A percentile compares a stretch with the other conserved stretches of the same genome.
These are phyloP conservation scores for Epiblema foenella DNA, from an alignment of 2,888 invertebrate species.

Conservation along the genomic window DNA sequence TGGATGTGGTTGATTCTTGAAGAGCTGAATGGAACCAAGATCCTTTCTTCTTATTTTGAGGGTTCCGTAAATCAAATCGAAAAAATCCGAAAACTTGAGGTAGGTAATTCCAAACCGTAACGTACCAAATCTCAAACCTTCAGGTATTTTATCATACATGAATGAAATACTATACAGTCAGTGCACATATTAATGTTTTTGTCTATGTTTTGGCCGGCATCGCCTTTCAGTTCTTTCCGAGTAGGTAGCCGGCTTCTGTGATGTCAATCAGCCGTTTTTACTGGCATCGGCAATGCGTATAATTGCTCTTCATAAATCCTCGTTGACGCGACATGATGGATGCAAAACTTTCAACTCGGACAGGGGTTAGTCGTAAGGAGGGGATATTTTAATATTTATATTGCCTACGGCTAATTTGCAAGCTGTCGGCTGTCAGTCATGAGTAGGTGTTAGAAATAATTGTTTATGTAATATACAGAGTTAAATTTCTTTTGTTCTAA, in stretches of 20 bases:
- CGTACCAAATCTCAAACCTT: too few relatives aligned
- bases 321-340: slow-evolving; percentile 70
- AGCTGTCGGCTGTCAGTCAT: slow-evolving; percentile 33
- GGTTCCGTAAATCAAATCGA: too few relatives aligned
- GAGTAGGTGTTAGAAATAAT: slow-evolving; percentile 5
- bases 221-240: slow-evolving; percentile 21
- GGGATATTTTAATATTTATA: slow-evolving; percentile 33
- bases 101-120: too few relatives aligned
- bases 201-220: slow-evolving; percentile 37
- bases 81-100: too few relatives aligned
- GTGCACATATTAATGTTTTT: slow-evolving; percentile 7
- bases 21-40: too few relatives aligned
- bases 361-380: slow-evolving; percentile 38
- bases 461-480: too few relatives aligned
- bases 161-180: background rate
- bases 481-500: too few relatives aligned
- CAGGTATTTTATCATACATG: too few relatives aligned
- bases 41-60: too few relatives aligned
- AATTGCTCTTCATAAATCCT: slow-evolving; percentile 76
- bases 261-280: slow-evolving; percentile 68
- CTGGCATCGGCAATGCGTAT: slow-evolving; percentile 57
- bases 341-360: slow-evolving; percentile 52
- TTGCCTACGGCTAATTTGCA: slow-evolving; percentile 26
- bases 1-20: too few relatives aligned
- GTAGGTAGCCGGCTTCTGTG: slow-evolving; percentile 45